These are phyloP conservation scores for Noturus placidus DNA, from an alignment of 2,113 vertebrate species.

Conservation along the genomic window DNA sequence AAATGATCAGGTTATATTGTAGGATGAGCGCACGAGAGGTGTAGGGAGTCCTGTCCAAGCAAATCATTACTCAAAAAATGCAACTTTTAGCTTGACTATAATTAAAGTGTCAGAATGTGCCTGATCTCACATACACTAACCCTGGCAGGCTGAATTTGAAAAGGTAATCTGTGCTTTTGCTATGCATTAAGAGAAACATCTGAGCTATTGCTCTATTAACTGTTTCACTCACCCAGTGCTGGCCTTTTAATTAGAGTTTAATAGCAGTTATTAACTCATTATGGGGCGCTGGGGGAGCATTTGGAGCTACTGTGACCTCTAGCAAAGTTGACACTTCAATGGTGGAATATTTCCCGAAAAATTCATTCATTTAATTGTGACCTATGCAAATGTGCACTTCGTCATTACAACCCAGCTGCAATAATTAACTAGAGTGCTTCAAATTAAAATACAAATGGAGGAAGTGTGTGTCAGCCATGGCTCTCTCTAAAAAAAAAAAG, in stretches of 20 bases:
- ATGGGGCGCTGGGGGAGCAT: constrained; percentile 88
- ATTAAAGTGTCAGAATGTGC: constrained; percentile 88
- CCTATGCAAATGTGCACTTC: constrained; percentile 90
- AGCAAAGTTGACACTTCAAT: constrained; percentile 93
- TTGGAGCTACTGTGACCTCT: constrained; percentile 88
- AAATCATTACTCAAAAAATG: constrained; percentile 71
- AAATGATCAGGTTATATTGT: constrained; percentile 26
- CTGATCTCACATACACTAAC: constrained; percentile 77
- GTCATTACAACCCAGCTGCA: constrained; percentile 89
- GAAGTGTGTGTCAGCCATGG: constrained; percentile 80
- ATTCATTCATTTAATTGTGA: constrained; percentile 91
- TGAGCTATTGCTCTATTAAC: constrained; percentile 85
- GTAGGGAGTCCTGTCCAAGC: constrained; percentile 42
- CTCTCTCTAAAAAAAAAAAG: constrained; percentile 69
- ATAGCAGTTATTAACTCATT: constrained; percentile 96
- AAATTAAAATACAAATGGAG: constrained; percentile 87
- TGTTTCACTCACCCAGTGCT: constrained; percentile 82
- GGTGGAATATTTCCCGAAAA: constrained; percentile 85
- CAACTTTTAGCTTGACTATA: constrained; percentile 83
- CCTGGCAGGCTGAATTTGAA: constrained; percentile 66
- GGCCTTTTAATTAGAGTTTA: constrained; percentile 91
- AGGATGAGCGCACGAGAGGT: background rate
- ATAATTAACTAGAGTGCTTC: constrained; percentile 89
- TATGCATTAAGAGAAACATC: constrained; percentile 74
- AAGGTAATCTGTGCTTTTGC: constrained; percentile 78